Evolutionary conservation across 1,140 invertebrate species (phyloP).

Genomic region (Gryon sp.): DNA sequence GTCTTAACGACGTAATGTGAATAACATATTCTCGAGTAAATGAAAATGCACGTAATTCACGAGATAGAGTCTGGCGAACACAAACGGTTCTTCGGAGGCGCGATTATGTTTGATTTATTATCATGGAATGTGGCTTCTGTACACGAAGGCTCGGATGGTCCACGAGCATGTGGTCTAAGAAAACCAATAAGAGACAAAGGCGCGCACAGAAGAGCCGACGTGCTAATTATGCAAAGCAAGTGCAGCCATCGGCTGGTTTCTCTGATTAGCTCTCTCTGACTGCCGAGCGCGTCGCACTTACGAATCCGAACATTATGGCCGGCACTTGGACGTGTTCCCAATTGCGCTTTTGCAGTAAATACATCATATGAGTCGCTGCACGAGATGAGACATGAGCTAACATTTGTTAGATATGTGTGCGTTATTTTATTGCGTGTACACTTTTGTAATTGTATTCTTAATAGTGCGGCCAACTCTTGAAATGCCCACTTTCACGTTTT

Average conservation of each 20-base stretch:
- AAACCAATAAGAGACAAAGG: slow-evolving; percentile 63
- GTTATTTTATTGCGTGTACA: slow-evolving; percentile 76
- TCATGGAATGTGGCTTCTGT: slow-evolving; percentile 57
- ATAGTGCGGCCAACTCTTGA: slow-evolving; percentile 70
- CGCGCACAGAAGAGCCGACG: slow-evolving; percentile 71
- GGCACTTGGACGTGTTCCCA: slow-evolving; percentile 77
- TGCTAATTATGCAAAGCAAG: slow-evolving; percentile 76
- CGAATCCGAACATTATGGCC: slow-evolving; percentile 62
- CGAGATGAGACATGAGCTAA: slow-evolving; percentile 68
- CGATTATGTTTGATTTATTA: slow-evolving; percentile 74
- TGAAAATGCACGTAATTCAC: slow-evolving; percentile 53
- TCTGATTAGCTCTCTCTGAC: slow-evolving; percentile 59
- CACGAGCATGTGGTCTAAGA: slow-evolving; percentile 41
- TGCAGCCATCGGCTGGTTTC: slow-evolving; percentile 63
- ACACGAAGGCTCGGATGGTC: slow-evolving; percentile 48
- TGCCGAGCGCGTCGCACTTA: too few species aligned
- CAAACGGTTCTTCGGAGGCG: slow-evolving; percentile 37
- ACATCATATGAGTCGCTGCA: slow-evolving; percentile 63
- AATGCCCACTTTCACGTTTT: too few species aligned
- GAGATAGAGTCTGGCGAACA: slow-evolving; percentile 21
- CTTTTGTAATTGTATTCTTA: slow-evolving; percentile 77
- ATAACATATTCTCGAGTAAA: slow-evolving; percentile 49
- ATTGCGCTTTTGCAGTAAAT: slow-evolving; percentile 76
- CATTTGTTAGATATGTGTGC: slow-evolving; percentile 77
- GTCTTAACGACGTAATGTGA: slow-evolving; percentile 16